A percentile compares a stretch with the other conserved stretches of the same genome.
These are phyloP conservation scores for Piprites chloris DNA, from an alignment of 2,113 vertebrate species.

Conservation along the genomic window DNA sequence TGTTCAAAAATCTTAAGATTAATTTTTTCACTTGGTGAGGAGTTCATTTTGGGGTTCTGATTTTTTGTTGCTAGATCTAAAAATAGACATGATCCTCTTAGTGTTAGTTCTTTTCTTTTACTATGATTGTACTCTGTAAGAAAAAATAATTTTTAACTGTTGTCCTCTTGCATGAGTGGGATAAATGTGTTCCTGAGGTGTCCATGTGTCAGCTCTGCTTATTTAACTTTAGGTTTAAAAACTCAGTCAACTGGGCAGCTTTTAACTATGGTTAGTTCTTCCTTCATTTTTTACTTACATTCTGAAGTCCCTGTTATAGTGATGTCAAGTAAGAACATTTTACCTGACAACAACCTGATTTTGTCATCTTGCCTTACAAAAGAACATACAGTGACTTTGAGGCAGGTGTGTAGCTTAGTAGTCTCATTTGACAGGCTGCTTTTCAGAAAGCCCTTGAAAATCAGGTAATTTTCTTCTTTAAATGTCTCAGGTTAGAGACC, in stretches of 20 bases:
- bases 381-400: neutral
- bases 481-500: neutral
- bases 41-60: neutral
- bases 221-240: constrained; percentile 38
- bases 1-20: neutral
- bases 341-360: neutral
- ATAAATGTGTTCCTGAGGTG: neutral
- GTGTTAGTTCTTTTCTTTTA: neutral
- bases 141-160: neutral
- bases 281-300: neutral
- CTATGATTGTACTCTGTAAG: neutral
- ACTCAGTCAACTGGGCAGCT: neutral
- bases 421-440: neutral
- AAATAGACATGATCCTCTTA: neutral
- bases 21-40: neutral
- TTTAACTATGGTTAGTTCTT: constrained; percentile 14
- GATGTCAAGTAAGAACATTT: neutral
- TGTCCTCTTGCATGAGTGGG: neutral
- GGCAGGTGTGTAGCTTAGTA: neutral
- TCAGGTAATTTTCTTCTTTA: neutral
- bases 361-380: neutral
- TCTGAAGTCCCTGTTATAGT: neutral
- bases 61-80: neutral
- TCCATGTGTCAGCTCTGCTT: neutral
- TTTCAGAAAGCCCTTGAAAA: neutral